Conservation (phyloP, 2,888 invertebrate species). For the Cactoblastis cactorum region DNA sequence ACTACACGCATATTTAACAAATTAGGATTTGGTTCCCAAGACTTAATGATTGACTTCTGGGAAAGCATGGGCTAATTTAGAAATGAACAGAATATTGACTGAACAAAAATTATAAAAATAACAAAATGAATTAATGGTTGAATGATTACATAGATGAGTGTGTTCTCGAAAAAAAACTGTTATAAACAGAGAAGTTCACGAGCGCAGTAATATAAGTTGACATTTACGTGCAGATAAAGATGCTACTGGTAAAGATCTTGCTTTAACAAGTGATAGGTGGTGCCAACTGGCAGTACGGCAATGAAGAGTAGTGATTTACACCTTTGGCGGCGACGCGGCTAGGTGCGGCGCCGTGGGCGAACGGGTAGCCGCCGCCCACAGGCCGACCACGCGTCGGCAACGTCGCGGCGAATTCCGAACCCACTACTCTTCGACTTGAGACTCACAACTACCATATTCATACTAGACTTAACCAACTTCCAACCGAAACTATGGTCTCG, state of each 20-base stretch:
- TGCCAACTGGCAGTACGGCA: slow-evolving; percentile 30
- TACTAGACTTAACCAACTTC: slow-evolving; percentile 27
- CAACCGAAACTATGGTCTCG: slow-evolving; percentile 29
- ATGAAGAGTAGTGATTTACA: slow-evolving; percentile 50
- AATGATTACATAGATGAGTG: too few relatives aligned
- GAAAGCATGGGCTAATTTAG: background rate
- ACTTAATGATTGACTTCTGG: background rate
- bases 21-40: slow-evolving; percentile 1
- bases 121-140: too few relatives aligned
- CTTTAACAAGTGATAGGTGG: slow-evolving; percentile 20
- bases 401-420: slow-evolving; percentile 65
- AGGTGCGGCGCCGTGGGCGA: slow-evolving; percentile 71
- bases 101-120: background rate
- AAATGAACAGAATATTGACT: background rate
- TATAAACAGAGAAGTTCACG: background rate
- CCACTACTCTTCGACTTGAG: slow-evolving; percentile 36
- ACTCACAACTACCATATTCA: slow-evolving; percentile 34
- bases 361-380: slow-evolving; percentile 56
- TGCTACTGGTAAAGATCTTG: slow-evolving; percentile 12
- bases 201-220: background rate
- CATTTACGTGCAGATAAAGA: background rate
- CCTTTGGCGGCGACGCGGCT: slow-evolving; percentile 53
- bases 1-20: background rate
- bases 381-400: slow-evolving; percentile 36
- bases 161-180: too few relatives aligned